These are phyloP conservation scores for Limonius californicus DNA, from an alignment of 1,140 invertebrate genomes.

Conservation along the genomic window DNA sequence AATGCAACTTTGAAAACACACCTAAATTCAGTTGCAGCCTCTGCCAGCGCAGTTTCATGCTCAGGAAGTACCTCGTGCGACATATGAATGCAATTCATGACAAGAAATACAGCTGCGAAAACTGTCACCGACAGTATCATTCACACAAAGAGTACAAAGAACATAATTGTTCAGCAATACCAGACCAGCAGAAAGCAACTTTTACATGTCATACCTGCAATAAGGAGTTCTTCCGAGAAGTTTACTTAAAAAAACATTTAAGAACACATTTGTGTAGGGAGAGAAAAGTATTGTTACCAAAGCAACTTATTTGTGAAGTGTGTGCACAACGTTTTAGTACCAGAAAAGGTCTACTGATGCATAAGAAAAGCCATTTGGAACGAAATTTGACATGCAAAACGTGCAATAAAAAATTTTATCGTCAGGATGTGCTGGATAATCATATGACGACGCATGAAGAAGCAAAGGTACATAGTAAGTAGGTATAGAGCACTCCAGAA, in stretches of 20 bases:
- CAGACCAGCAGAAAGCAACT: conserved; percentile 20
- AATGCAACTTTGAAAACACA: too few relatives aligned
- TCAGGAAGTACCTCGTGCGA: conserved; percentile 38
- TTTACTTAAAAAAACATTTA: conserved; percentile 38
- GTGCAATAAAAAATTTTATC: conserved; percentile 41
- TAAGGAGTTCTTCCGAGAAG: conserved; percentile 36
- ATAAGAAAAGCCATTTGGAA: conserved; percentile 37
- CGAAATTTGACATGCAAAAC: conserved; percentile 34
- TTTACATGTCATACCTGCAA: conserved; percentile 40
- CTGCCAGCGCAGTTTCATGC: too few relatives aligned
- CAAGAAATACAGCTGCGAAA: conserved; percentile 30
- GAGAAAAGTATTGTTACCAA: neutral
- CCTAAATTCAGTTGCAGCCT: too few relatives aligned
- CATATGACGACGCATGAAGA: conserved; percentile 25
- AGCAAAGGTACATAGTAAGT: too few relatives aligned
- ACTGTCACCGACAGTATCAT: conserved; percentile 31
- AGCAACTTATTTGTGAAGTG: conserved; percentile 36
- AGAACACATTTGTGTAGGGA: conserved; percentile 30
- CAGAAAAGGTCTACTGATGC: conserved; percentile 27
- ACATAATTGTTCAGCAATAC: conserved; percentile 30
- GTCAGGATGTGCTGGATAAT: conserved; percentile 31
- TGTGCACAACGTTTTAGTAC: conserved; percentile 33
- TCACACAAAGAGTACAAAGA: conserved; percentile 29
- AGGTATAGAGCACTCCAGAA: too few relatives aligned
- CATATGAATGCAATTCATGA: conserved; percentile 38